Base-by-base conservation (phyloP, 2,888 invertebrate genomes). In the Drosophila meridiana region DNA sequence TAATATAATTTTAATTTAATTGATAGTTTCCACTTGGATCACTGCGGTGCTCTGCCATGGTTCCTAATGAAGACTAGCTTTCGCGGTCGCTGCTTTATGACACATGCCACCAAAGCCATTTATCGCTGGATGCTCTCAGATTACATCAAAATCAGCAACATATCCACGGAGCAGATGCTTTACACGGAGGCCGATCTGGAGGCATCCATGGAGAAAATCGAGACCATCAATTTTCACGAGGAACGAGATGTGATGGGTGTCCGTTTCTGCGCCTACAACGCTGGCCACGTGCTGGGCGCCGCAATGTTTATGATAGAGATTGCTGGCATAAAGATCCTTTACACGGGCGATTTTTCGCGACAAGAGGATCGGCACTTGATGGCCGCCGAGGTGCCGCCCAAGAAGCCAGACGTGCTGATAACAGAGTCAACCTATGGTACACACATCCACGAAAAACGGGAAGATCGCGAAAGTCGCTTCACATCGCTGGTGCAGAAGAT, bases 271-370 rank as follows among this genome's bases (percentile, higher is more conserved):
- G 99, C 99, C 0, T 99, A 99, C 93, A 98, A 98, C 92, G 99
- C 99, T 0, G 99, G 99, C 0, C 99, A 99, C 93, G 99, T 99
- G 4, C 94, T 99, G 0, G 99, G 99, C 0, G 99, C 99, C 0
- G 99, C 99, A 63, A 99, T 99, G 99, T 99, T 99, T 93, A 99
- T 99, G 99, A 98, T 99, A 69, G 99, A 99, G 94, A 99, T 99
- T 58, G 99, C 99, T 38, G 99, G 99, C 14, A 99, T 99, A 2
- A 98, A 98, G 94, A 95, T 98, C 73, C 93, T 99, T 14, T 99
- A 99, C 92, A 99, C 99, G 0, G 99, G 99, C 0, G 99, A 99
- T 91, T 99, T 99, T 93, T 99, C 99, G 3, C 94, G 99, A 55
- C 98, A 99, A 94, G 99, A 99, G 93, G 99, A 99, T 94, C 94